Percentiles rank a stretch among this genome's conserved stretches.
phyloP scores from a whole-genome alignment of 2,797 vertebrate genomes.

The Anas flavirostris region DNA sequence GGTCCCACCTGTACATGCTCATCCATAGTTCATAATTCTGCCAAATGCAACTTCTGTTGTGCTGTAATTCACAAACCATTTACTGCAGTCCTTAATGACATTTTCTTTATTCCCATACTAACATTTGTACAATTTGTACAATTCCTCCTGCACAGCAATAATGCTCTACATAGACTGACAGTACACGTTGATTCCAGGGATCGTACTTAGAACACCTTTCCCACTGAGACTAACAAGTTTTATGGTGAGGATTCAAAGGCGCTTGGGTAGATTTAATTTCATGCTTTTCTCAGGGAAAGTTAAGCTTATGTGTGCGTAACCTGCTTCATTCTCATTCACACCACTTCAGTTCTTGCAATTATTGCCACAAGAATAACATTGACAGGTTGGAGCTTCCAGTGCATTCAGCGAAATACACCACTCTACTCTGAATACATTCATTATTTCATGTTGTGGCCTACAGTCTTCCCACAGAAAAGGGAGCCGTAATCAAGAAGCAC shows the following conservation, averaged over 20 bases:
- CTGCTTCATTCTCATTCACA: background rate
- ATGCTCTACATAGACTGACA: fast-evolving
- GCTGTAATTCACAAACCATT: background rate
- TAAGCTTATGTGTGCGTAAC: background rate
- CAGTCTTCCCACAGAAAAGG: background rate
- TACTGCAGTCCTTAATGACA: background rate
- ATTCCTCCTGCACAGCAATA: background rate
- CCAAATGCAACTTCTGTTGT: background rate
- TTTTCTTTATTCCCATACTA: background rate
- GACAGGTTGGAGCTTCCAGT: background rate
- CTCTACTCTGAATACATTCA: background rate
- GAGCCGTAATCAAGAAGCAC: background rate
- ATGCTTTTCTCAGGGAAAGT: background rate
- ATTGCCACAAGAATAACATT: background rate
- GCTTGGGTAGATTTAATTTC: background rate
- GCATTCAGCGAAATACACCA: background rate
- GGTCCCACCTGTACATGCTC: background rate
- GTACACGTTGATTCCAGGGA: fast-evolving
- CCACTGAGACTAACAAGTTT: background rate
- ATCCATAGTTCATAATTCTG: background rate
- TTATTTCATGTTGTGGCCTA: background rate
- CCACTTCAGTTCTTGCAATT: background rate
- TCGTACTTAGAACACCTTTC: background rate
- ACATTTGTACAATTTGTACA: background rate
- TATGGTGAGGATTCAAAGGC: background rate